Conservation (phyloP, 1,140 invertebrate species). For the Paraescarpia echinospica region DNA sequence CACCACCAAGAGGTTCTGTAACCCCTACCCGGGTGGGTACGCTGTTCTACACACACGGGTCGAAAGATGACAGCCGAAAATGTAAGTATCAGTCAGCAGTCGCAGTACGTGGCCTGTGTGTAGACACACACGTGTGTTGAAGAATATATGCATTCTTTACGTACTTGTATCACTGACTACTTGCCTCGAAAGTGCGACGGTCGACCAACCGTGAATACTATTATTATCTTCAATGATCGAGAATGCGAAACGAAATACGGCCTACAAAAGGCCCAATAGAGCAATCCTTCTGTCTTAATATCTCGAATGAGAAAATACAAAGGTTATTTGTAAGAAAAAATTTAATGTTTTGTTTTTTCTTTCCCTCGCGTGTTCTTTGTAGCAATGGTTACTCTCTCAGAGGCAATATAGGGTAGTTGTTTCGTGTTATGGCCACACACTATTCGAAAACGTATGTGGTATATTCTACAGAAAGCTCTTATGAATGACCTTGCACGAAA, state of each 20-base stretch:
- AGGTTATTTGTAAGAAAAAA: too few relatives aligned
- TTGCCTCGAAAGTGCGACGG: background rate
- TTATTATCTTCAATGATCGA: background rate
- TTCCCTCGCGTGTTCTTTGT: background rate
- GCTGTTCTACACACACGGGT: background rate
- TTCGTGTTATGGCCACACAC: background rate
- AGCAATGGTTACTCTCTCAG: background rate
- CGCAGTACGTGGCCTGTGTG: background rate
- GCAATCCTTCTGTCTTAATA: background rate
- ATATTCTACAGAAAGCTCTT: background rate
- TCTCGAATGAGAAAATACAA: background rate
- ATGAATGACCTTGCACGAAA: background rate
- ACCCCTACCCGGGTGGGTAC: background rate
- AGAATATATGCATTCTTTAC: background rate
- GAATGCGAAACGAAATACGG: background rate
- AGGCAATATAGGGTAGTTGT: background rate
- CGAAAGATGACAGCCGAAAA: background rate
- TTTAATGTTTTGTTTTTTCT: too few relatives aligned
- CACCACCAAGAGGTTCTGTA: background rate
- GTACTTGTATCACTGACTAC: background rate
- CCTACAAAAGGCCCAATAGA: background rate
- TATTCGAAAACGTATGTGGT: background rate
- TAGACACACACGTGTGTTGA: background rate
- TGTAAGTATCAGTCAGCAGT: background rate
- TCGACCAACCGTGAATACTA: background rate